phyloP scores from a whole-genome alignment of 2,113 vertebrate genomes.

The Athene cunicularia region DNA sequence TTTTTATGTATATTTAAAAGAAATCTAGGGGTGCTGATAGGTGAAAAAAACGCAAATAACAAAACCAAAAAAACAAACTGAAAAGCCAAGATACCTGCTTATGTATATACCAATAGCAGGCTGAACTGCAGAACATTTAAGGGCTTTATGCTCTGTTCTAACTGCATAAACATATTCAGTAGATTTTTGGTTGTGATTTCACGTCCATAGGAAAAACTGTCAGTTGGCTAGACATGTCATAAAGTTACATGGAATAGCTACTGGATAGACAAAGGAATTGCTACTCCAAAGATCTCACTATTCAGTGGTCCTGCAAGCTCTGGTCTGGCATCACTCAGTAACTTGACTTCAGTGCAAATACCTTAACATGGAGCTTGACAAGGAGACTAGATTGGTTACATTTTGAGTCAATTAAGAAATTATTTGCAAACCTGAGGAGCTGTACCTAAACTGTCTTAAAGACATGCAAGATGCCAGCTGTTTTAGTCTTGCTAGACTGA shows the following conservation, averaged over 20 bases:
- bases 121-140: neutral
- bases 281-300: neutral
- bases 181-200: neutral
- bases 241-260: no score
- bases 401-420: neutral
- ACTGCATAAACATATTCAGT: no score
- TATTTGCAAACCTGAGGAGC: neutral
- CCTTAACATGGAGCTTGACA: neutral
- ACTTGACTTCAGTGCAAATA: neutral
- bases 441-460: neutral
- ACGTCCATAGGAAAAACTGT: neutral
- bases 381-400: neutral
- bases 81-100: neutral
- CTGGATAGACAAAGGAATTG: neutral
- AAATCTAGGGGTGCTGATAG: neutral
- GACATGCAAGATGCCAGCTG: neutral
- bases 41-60: neutral
- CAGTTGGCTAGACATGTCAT: no score
- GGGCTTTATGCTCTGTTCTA: neutral
- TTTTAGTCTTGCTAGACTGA: neutral
- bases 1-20: neutral
- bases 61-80: neutral
- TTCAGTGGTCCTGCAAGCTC: neutral
- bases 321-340: neutral
- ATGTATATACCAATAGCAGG: neutral